phyloP scores from a whole-genome alignment of 1,140 invertebrate genomes.

The Nylanderia fulva region DNA sequence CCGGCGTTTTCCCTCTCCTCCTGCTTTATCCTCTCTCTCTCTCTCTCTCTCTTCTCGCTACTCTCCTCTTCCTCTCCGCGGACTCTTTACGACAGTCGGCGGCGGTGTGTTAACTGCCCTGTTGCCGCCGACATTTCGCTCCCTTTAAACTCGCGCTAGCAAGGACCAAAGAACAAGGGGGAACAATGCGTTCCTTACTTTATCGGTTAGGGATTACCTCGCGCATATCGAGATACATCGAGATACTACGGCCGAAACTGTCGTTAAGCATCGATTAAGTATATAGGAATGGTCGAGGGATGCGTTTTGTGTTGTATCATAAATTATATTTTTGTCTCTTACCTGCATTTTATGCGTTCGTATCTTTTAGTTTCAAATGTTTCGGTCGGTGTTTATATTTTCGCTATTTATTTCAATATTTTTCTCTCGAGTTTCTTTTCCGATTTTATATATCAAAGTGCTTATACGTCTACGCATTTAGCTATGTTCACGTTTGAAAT shows the following conservation, averaged over 20 bases:
- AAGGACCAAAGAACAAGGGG: neutral
- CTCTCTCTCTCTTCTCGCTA: neutral
- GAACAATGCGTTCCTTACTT: neutral
- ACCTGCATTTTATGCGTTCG: neutral
- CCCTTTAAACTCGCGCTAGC: slow-evolving; percentile 62
- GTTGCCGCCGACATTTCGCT: slow-evolving; percentile 69
- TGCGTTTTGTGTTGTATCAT: neutral
- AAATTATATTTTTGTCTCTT: neutral
- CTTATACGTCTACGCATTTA: neutral
- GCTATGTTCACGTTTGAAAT: neutral
- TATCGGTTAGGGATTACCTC: slow-evolving; percentile 1
- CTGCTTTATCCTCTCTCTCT: neutral
- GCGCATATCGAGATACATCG: neutral
- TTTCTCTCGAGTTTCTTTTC: neutral
- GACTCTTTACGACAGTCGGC: slow-evolving; percentile 69
- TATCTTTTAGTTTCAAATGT: neutral
- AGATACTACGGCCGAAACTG: neutral
- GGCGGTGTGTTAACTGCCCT: slow-evolving; percentile 72
- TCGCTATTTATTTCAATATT: neutral
- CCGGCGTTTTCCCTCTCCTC: slow-evolving; percentile 21
- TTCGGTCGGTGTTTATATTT: neutral
- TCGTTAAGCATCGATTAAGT: slow-evolving; percentile 6
- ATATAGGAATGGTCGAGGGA: neutral
- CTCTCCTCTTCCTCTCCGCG: slow-evolving; percentile 18
- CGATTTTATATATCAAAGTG: neutral